These are phyloP conservation scores for Melitaea athalia DNA, from an alignment of 2,888 invertebrate species.

Conservation along the genomic window DNA sequence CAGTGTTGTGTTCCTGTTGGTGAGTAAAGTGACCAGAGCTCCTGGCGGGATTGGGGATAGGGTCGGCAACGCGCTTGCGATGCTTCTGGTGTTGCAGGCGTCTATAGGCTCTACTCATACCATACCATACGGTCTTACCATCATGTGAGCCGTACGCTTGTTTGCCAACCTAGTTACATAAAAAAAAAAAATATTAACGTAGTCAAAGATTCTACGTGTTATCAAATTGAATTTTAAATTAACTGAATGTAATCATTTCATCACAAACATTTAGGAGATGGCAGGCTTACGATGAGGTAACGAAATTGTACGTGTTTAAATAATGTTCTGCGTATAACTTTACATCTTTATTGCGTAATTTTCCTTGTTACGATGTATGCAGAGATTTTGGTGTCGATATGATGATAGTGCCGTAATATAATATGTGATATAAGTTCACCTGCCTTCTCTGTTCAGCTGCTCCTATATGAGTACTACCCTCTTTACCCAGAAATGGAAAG, in stretches of 20 bases:
- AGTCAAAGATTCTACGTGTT: neutral
- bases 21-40: no score
- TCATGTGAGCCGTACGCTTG: no score
- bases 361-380: neutral
- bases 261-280: neutral
- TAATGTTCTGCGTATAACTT: neutral
- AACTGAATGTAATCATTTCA: constrained; percentile 7
- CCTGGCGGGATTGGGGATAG: no score
- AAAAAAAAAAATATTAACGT: no score
- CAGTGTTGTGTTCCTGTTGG: no score
- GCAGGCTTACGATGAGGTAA: neutral
- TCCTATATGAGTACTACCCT: no score
- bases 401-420: neutral
- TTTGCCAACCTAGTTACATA: no score
- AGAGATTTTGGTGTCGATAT: neutral
- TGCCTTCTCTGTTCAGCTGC: neutral
- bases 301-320: neutral
- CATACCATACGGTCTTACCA: no score
- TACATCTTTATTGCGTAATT: constrained; percentile 11
- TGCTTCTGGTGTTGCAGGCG: no score
- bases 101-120: no score
- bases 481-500: no score
- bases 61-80: no score
- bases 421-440: neutral
- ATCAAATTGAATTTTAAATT: constrained; percentile 10